Conservation (phyloP, 1,140 invertebrate genomes). For the Dermatophagoides farinae region DNA sequence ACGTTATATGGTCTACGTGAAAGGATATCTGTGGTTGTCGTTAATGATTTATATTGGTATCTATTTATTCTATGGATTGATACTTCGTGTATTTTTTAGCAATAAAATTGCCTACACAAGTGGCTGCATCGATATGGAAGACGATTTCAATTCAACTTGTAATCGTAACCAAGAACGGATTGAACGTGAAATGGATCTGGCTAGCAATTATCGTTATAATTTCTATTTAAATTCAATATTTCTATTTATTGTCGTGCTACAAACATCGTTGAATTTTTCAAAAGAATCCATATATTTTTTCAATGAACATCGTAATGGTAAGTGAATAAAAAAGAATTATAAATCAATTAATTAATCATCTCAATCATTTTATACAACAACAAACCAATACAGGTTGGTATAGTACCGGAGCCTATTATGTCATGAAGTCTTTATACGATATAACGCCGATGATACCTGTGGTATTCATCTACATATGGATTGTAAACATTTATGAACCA, state of each 20-base stretch:
- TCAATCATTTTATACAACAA: not conserved
- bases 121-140: not conserved
- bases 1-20: not conserved
- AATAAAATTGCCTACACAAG: not conserved
- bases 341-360: not conserved
- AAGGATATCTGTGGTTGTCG: not conserved
- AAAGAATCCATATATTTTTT: not conserved
- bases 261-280: not conserved
- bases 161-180: not conserved
- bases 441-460: not conserved
- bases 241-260: not conserved
- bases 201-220: not conserved
- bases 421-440: not conserved
- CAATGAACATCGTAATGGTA: constrained; percentile 12
- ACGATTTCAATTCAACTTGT: not conserved
- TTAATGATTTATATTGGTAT: not conserved
- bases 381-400: constrained; percentile 7
- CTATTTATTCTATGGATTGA: not conserved
- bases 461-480: not conserved
- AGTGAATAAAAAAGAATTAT: not conserved
- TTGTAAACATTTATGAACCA: not conserved
- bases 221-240: not conserved
- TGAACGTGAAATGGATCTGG: not conserved
- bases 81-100: not conserved
- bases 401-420: not conserved